Percentiles rank a stretch among this genome's conserved stretches.
These are phyloP conservation scores for Himalopsyche phryganea DNA, from an alignment of 1,140 invertebrate genomes.

Conservation along the genomic window DNA sequence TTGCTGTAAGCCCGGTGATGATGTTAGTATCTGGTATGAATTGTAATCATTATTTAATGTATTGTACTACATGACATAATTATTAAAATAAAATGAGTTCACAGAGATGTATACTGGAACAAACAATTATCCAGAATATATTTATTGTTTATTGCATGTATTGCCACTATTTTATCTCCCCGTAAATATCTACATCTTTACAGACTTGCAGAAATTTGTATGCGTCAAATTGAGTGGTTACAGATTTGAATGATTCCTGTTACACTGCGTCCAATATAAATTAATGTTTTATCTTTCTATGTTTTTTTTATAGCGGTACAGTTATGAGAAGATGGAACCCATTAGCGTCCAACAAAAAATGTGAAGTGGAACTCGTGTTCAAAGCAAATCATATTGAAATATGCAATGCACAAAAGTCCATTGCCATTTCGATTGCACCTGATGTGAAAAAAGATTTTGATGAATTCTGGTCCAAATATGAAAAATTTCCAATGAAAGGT, in stretches of 20 bases:
- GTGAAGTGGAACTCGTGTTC: slow-evolving; percentile 69
- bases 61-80: no score
- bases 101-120: no score
- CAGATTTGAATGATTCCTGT: no score
- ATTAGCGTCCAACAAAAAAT: slow-evolving; percentile 55
- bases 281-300: no score
- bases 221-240: no score
- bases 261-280: no score
- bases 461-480: slow-evolving; percentile 70
- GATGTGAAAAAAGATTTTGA: slow-evolving; percentile 71
- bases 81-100: no score
- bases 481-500: slow-evolving; percentile 61
- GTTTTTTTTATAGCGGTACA: slow-evolving; percentile 62
- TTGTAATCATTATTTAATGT: background rate
- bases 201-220: no score
- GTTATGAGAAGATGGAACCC: slow-evolving; percentile 72
- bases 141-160: no score
- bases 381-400: slow-evolving; percentile 72
- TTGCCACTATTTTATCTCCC: no score
- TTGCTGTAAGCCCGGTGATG: slow-evolving; percentile 83
- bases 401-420: slow-evolving; percentile 64
- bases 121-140: no score
- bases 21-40: slow-evolving; percentile 74
- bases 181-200: no score
- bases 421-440: slow-evolving; percentile 57